These are phyloP conservation scores for Melopsittacus undulatus DNA, from an alignment of 2,797 vertebrate species.

Conservation along the genomic window DNA sequence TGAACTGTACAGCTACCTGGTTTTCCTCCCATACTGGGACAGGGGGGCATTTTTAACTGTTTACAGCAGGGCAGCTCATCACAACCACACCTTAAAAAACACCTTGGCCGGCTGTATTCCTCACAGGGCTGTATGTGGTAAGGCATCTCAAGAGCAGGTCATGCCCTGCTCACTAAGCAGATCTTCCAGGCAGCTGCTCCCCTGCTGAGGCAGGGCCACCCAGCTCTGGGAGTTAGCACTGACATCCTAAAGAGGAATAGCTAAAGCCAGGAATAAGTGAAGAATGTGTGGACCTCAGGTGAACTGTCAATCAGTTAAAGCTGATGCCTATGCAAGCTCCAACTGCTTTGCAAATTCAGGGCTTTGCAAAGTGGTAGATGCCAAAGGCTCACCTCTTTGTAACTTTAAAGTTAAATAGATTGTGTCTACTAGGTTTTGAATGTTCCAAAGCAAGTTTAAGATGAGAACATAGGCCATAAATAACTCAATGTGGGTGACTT, in stretches of 20 bases:
- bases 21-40: background rate
- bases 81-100: background rate
- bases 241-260: background rate
- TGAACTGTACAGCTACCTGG: background rate
- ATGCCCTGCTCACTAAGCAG: background rate
- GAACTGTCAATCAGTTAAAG: background rate
- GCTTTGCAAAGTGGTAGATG: background rate
- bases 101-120: background rate
- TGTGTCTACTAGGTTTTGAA: background rate
- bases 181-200: background rate
- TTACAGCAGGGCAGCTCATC: background rate
- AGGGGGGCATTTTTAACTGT: background rate
- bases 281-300: background rate
- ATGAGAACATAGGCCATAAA: background rate
- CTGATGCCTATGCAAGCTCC: background rate
- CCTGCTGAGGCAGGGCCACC: background rate
- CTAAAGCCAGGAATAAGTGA: background rate
- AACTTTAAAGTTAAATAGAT: background rate
- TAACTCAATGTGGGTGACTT: background rate
- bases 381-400: background rate
- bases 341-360: background rate
- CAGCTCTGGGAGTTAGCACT: background rate
- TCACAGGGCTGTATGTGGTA: background rate
- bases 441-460: background rate
- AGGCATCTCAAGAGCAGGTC: background rate